Base-by-base conservation (phyloP, 2,797 vertebrate genomes). In the Malacoctenus gilli region DNA sequence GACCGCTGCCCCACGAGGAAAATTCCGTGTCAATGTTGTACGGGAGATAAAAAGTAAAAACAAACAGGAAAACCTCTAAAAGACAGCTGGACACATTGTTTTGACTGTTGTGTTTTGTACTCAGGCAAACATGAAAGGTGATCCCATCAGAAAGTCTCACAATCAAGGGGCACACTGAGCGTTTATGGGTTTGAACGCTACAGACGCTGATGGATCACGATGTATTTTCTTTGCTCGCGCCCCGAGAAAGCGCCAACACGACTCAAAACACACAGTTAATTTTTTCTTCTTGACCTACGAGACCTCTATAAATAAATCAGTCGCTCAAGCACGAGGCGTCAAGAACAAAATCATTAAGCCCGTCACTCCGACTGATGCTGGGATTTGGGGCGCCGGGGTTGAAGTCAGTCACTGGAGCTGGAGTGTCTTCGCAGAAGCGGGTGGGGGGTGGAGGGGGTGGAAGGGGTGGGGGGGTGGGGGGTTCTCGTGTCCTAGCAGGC, bases 141-240 rank as follows among this genome's bases (percentile, higher is more conserved):
- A 90, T 32, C 82, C 64, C 12, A 44, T 23, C 12, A 84, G 75
- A 74, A 75, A 58, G 41, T 63, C 72, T 40, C 78, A 89, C 44
- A 1, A 89, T 37, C 87, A 88, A 4, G 89, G 90, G 37, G 90
- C 87, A 51, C 87, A 92, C 89, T 87, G 84, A 91, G 89, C 91
- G 76, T 41, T 21, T 34, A 40, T 31, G 20, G 43, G 6, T 39
- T 40, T 16, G n/a, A n/a, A 23, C 6, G 13, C 35, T 20, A 10
- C 52, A 36, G 23, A 63, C 19, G 25, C 18, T 31, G 39, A 20
- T 7, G 15, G 15, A 50, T 61, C 18, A 21, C 9, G 34, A 14
- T 20, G 31, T 15, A 18, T 37, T 18, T 37, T 20, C 37, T 39
- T 39, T 21, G 31, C 37, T 32, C 9, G 19, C 21, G 14, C 22